These are phyloP conservation scores for Drosophila merina DNA, from an alignment of 2,888 invertebrate genomes.

Conservation along the genomic window DNA sequence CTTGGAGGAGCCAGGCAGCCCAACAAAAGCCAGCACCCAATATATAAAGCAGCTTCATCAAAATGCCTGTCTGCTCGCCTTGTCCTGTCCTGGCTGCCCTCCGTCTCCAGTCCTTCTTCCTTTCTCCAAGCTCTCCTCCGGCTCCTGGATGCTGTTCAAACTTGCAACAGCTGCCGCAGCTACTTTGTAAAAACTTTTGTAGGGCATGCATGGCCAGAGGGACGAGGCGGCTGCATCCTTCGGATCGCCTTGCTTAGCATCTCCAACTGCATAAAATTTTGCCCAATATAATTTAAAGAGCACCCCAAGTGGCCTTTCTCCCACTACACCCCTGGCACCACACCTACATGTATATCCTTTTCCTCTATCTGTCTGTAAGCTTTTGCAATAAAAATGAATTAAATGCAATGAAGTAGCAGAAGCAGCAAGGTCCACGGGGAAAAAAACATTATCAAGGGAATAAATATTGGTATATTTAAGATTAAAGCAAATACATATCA, in stretches of 20 bases:
- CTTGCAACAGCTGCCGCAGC: constrained; percentile 70
- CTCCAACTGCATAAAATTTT: constrained; percentile 74
- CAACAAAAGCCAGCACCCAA: constrained; percentile 48
- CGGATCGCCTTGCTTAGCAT: constrained; percentile 38
- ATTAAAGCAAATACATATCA: background rate
- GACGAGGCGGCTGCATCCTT: constrained; percentile 35
- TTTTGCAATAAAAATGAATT: constrained; percentile 79
- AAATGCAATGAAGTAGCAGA: constrained; percentile 76
- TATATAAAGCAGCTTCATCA: constrained; percentile 74
- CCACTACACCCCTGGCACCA: constrained; percentile 15
- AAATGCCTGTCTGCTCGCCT: constrained; percentile 62
- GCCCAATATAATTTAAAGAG: constrained; percentile 79
- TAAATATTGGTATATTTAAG: background rate
- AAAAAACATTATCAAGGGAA: constrained; percentile 6
- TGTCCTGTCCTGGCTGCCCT: constrained; percentile 16
- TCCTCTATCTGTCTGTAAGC: constrained; percentile 72
- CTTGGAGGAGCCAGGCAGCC: constrained; percentile 2
- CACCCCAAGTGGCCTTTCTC: constrained; percentile 71
- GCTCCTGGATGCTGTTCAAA: constrained; percentile 52
- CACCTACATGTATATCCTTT: constrained; percentile 34
- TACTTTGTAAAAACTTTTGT: constrained; percentile 79
- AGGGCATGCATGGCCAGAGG: constrained; percentile 40
- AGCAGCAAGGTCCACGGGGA: constrained; percentile 11
- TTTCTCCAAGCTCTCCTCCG: background rate
- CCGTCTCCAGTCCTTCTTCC: constrained; percentile 7